Evolutionary conservation across 37 sponge, comb jelly and placozoan genomes (phyloP).

Genomic region (Ianthella basta): DNA sequence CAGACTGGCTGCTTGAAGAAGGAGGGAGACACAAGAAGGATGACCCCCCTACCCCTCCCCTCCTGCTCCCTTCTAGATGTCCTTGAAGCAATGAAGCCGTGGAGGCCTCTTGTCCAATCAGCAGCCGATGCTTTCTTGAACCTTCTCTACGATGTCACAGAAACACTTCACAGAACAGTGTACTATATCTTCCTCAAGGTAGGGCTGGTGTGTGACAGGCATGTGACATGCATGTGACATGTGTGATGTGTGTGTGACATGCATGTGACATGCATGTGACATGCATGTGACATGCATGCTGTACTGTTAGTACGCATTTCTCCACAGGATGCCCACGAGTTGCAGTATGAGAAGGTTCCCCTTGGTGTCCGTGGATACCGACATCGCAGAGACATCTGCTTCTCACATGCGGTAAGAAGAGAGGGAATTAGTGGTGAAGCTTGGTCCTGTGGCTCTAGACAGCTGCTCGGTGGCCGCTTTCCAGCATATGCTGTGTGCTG

Average conservation of each 20-base stretch:
- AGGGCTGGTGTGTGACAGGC: not conserved
- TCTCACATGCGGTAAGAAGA: constrained; percentile 66
- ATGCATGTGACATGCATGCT: too few relatives aligned
- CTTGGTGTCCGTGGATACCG: constrained; percentile 67
- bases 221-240: not conserved
- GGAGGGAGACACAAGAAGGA: too few relatives aligned
- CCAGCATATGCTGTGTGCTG: too few relatives aligned
- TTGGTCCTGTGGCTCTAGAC: too few relatives aligned
- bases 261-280: not conserved
- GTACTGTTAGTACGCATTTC: not conserved
- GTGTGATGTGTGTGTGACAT: not conserved
- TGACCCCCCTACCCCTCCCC: too few relatives aligned
- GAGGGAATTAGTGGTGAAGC: not conserved
- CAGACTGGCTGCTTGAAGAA: too few relatives aligned
- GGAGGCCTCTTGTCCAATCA: too few relatives aligned
- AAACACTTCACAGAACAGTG: not conserved
- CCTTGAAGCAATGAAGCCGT: too few relatives aligned
- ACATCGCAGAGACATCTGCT: constrained; percentile 83
- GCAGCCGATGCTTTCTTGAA: not conserved
- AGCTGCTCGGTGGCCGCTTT: too few relatives aligned
- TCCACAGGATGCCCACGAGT: constrained; percentile 50
- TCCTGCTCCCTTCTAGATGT: too few relatives aligned
- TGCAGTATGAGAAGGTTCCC: constrained; percentile 48
- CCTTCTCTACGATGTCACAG: not conserved
- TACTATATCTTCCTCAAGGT: constrained; percentile 21